Base-by-base conservation (phyloP, 1,140 invertebrate species). In the Gonatopus flavifemur region DNA sequence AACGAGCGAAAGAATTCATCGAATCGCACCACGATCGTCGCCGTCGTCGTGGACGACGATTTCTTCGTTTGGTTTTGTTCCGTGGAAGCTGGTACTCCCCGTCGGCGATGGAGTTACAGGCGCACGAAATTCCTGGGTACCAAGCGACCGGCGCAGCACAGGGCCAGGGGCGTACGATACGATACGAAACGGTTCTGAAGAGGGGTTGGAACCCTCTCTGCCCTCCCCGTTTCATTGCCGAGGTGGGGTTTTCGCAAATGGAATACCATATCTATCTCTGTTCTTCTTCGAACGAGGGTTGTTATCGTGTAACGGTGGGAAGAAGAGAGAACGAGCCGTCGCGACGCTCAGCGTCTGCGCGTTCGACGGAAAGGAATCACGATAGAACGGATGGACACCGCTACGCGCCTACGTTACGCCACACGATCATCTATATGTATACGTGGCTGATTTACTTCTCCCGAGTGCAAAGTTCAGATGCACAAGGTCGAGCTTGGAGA, bases 271-370 rank as follows among this genome's bases (percentile, higher is more conserved):
- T n/a, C n/a, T n/a, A n/a, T n/a, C n/a, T n/a, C n/a, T n/a, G n/a
- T n/a, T 20, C 16, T 28, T 9, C 20, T 7, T 3, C n/a, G 8
- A 16, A 1, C 43, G 47, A 46, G 55, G 62, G 45, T 28, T 12
- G 6, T 28, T 28, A 12, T 12, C 25, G 25, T 12, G 45, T 21
- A 28, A 48, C 45, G n/a, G n/a, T n/a, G n/a, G 57, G 36, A 39
- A 52, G 39, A 37, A 32, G 36, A 33, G 30, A 38, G 31, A 24
- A 12, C 12, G 53, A 46, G 58, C 25, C 55, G 52, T 57, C 49
- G 48, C 49, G 52, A 57, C 60, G 55, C 47, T 31, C 22, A 57
- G 60, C 66, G 64, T 67, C 55, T 65, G 64, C 66, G 66, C 63
- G 45, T 7, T 50, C n/a, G n/a, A n/a, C n/a, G n/a, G n/a, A n/a